These are phyloP conservation scores for Aphidoletes aphidimyza DNA, from an alignment of 2,888 invertebrate genomes.

Conservation along the genomic window DNA sequence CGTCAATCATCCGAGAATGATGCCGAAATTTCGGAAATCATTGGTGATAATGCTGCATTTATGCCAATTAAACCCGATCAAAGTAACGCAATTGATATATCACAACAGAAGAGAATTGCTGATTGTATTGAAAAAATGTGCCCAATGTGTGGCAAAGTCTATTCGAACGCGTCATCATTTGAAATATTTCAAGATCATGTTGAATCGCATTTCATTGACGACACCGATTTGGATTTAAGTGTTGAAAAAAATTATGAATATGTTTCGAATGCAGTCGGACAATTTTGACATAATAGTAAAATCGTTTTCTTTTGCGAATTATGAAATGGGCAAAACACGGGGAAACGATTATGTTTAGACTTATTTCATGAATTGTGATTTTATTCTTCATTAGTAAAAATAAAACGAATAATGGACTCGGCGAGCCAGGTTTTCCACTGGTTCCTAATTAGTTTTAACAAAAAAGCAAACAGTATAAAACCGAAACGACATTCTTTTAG, in stretches of 20 bases:
- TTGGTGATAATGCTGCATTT: conserved; percentile 53
- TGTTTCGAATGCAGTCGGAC: conserved; percentile 65
- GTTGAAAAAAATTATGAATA: conserved; percentile 70
- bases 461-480: not conserved
- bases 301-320: conserved; percentile 64
- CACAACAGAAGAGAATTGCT: conserved; percentile 63
- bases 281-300: conserved; percentile 65
- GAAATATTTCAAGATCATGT: conserved; percentile 79
- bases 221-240: conserved; percentile 68
- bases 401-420: not conserved
- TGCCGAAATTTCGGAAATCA: conserved; percentile 22
- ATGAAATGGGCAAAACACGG: conserved; percentile 55
- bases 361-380: not conserved
- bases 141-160: conserved; percentile 78
- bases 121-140: conserved; percentile 71
- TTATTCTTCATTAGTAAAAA: not conserved
- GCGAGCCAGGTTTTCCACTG: not conserved
- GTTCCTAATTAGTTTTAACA: not conserved
- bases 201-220: conserved; percentile 78
- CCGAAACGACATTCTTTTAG: not conserved
- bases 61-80: conserved; percentile 57
- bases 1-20: conserved; percentile 43
- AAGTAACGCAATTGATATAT: conserved; percentile 64
- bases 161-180: conserved; percentile 71
- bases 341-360: too few relatives aligned